Conservation (phyloP, 2,888 invertebrate species). For the Nineta flava region DNA sequence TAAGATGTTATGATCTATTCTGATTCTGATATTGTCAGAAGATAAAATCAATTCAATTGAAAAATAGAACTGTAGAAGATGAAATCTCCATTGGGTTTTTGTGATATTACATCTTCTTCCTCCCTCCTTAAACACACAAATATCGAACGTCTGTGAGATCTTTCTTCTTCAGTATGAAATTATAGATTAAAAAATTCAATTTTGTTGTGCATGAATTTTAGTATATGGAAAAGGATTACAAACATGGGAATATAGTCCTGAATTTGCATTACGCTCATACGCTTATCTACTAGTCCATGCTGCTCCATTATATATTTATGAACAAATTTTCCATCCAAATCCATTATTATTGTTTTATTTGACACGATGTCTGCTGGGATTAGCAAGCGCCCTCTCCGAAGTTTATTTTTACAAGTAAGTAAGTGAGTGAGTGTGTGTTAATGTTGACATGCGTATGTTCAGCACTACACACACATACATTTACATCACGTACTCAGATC, state of each 20-base stretch:
- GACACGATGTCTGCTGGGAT: constrained; percentile 63
- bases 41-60: too few species aligned
- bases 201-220: constrained; percentile 29
- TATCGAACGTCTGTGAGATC: too few species aligned
- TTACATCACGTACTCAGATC: neutral
- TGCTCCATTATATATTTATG: constrained; percentile 71
- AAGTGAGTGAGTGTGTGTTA: constrained; percentile 3
- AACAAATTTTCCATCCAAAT: constrained; percentile 55
- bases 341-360: constrained; percentile 81
- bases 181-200: too few species aligned
- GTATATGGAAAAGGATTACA: constrained; percentile 89
- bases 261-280: constrained; percentile 88
- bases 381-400: constrained; percentile 69
- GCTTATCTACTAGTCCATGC: constrained; percentile 81
- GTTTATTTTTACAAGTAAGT: constrained; percentile 88
- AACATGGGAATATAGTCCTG: constrained; percentile 99
- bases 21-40: too few species aligned
- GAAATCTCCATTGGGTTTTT: too few species aligned
- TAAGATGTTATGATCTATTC: too few species aligned
- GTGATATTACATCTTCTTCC: too few species aligned
- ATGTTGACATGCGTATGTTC: too few species aligned
- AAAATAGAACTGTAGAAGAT: too few species aligned
- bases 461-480: neutral
- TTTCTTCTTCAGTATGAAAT: too few species aligned
- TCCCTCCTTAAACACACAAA: too few species aligned